Evolutionary conservation across 2,797 vertebrate species (phyloP).

Genomic region (Pseudotriccus pelzelni): DNA sequence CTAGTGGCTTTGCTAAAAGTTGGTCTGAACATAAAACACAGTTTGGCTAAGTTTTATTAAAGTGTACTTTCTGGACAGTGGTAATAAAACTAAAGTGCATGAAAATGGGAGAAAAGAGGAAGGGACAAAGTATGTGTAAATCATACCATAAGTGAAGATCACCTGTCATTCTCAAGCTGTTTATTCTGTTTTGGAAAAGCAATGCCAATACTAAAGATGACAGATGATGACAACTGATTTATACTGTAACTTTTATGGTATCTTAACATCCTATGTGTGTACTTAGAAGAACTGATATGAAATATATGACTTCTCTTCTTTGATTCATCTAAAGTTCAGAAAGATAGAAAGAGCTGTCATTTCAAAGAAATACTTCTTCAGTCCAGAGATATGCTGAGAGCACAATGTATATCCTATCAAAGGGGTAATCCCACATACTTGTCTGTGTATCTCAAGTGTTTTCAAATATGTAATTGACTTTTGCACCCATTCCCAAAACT

Average conservation of each 20-base stretch:
- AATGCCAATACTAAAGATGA: not conserved
- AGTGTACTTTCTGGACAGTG: not conserved
- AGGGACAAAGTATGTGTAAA: not conserved
- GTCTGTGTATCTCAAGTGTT: not conserved
- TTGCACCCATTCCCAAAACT: not conserved
- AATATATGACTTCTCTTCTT: not conserved
- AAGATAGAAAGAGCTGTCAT: not conserved
- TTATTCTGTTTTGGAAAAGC: not conserved
- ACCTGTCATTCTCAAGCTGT: not conserved
- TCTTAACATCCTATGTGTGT: not conserved
- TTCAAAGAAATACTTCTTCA: not conserved
- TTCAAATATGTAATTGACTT: not conserved
- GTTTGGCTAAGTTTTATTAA: not conserved
- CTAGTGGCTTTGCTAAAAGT: not conserved
- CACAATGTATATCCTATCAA: not conserved
- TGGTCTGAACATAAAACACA: not conserved
- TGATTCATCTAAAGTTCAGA: not conserved
- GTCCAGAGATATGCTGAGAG: not conserved
- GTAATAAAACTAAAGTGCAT: not conserved
- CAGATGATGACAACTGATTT: not conserved
- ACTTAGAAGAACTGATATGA: not conserved
- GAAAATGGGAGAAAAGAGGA: not conserved
- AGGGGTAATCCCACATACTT: not conserved
- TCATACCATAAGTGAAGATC: not conserved
- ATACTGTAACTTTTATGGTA: not conserved